phyloP scores from a whole-genome alignment of 2,888 invertebrate species.

The Microdon myrmicae region DNA sequence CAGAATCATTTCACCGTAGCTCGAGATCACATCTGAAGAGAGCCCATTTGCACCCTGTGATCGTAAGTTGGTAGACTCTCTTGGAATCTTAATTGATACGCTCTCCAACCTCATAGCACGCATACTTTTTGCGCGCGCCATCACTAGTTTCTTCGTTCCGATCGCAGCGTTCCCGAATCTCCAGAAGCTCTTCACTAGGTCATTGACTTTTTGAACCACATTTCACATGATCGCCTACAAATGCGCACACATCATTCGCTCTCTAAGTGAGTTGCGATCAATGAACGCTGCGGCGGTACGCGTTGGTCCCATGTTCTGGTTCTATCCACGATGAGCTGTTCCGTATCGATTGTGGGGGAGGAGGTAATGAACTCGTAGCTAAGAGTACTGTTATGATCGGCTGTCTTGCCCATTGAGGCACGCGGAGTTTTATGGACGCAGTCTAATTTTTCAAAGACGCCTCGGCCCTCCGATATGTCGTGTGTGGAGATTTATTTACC shows the following conservation, averaged over 20 bases:
- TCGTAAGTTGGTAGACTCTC: no score
- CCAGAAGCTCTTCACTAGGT: no score
- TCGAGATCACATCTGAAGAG: not conserved
- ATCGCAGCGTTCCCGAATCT: no score
- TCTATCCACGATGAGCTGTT: conserved; percentile 17
- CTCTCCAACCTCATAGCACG: conserved; percentile 48
- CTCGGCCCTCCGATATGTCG: conserved; percentile 19
- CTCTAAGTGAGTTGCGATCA: no score
- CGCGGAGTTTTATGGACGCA: conserved; percentile 21
- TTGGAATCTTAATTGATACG: conserved; percentile 37
- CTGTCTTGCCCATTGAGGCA: not conserved
- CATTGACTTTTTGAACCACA: conserved; percentile 53
- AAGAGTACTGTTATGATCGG: conserved; percentile 9
- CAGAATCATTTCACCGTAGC: not conserved
- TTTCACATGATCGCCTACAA: conserved; percentile 45
- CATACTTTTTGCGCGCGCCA: conserved; percentile 29
- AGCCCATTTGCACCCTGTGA: no score
- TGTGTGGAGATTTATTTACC: conserved; percentile 38
- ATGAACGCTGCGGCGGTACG: no score
- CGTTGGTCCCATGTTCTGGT: no score
- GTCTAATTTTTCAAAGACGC: conserved; percentile 34
- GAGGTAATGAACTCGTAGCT: conserved; percentile 42
- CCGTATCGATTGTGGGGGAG: conserved; percentile 29
- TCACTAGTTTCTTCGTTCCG: conserved; percentile 5
- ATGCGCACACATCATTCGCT: conserved; percentile 2